A percentile compares a stretch with the other conserved stretches of the same genome.
Evolutionary conservation across 2,797 vertebrate species (phyloP).

Genomic region (Hemibagrus guttatus): DNA sequence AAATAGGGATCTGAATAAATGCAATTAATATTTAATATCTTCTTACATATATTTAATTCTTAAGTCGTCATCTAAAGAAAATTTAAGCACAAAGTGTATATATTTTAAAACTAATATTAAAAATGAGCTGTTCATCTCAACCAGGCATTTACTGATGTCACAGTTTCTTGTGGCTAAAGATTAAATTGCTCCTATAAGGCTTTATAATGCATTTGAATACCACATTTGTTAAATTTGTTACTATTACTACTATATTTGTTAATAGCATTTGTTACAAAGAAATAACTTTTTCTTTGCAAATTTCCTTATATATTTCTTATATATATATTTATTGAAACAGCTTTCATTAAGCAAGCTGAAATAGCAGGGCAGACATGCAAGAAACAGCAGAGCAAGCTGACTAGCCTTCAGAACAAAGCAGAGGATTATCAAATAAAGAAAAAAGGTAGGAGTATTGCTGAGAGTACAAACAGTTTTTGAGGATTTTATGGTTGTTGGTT

Average conservation of each 20-base stretch:
- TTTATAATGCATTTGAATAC: background rate
- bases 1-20: background rate
- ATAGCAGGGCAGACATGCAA: slow-evolving; percentile 56
- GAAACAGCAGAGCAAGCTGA: slow-evolving; percentile 67
- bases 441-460: slow-evolving; percentile 59
- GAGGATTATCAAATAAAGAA: slow-evolving; percentile 69
- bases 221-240: no score
- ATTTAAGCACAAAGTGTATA: background rate
- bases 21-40: background rate
- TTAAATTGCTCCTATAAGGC: background rate
- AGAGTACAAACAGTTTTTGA: background rate
- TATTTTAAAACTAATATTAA: background rate
- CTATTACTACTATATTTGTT: no score
- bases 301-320: slow-evolving; percentile 22
- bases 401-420: slow-evolving; percentile 65
- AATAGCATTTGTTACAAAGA: no score
- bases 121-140: background rate
- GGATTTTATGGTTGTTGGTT: no score
- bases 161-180: background rate
- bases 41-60: background rate
- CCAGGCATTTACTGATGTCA: background rate
- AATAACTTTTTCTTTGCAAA: background rate
- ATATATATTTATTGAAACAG: slow-evolving; percentile 50
- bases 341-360: slow-evolving; percentile 61
- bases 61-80: background rate